Evolutionary conservation across 2,797 vertebrate species (phyloP).

Genomic region (Morelia viridis): DNA sequence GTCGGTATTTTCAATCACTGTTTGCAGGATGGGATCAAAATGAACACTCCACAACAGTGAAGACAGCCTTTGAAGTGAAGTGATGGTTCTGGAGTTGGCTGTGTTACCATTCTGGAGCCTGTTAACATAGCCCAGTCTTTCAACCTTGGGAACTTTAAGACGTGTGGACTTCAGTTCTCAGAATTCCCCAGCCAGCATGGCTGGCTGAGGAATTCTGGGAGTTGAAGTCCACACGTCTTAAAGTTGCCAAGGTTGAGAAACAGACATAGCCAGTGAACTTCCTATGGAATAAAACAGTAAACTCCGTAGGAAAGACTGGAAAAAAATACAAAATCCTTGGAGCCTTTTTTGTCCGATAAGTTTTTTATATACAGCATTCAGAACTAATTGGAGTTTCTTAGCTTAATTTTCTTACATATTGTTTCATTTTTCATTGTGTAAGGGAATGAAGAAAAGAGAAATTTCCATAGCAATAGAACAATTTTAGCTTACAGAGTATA

Average conservation of each 20-base stretch:
- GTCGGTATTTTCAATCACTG: background rate
- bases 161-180: no score
- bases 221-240: no score
- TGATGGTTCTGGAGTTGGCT: background rate
- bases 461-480: conserved; percentile 11
- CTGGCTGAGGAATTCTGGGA: no score
- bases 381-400: conserved; percentile 10
- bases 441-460: background rate
- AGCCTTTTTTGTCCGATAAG: conserved; percentile 1
- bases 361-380: background rate
- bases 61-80: conserved; percentile 3
- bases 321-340: background rate
- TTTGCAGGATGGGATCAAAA: background rate
- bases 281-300: conserved; percentile 4
- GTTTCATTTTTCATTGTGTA: conserved; percentile 2
- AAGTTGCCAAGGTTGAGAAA: no score
- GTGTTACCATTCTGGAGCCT: conserved; percentile 2
- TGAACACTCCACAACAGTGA: background rate
- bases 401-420: conserved; percentile 7
- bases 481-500: conserved; percentile 21
- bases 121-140: background rate
- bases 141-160: no score
- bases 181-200: no score
- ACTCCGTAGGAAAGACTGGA: background rate
- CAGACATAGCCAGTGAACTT: background rate